Percentiles rank a stretch among this genome's conserved stretches.
Evolutionary conservation across 2,113 vertebrate genomes (phyloP).

Genomic region (Smithornis capensis): DNA sequence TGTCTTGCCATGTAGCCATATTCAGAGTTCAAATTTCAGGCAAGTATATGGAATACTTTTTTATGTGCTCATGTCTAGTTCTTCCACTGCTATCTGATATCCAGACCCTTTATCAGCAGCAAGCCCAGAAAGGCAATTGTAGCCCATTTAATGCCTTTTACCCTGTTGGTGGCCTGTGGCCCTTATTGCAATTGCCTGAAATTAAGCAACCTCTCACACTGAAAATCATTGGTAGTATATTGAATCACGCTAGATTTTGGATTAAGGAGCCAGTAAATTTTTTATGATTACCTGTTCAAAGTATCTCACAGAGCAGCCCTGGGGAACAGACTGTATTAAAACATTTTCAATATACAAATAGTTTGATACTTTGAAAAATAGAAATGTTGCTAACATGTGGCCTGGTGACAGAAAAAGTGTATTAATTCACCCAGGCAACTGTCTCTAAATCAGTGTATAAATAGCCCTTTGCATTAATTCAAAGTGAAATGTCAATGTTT

Average conservation of each 20-base stretch:
- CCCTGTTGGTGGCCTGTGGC: neutral
- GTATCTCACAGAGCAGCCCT: neutral
- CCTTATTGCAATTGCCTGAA: neutral
- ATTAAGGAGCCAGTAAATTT: conserved; percentile 35
- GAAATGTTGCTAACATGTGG: conserved; percentile 35
- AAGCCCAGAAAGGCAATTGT: neutral
- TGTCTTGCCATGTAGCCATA: neutral
- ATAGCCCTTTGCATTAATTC: conserved; percentile 55
- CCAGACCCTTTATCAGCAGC: neutral
- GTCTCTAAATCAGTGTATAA: conserved; percentile 28
- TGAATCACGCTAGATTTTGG: neutral
- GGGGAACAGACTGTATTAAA: conserved; percentile 9
- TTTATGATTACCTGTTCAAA: conserved; percentile 14
- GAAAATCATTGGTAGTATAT: neutral
- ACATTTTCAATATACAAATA: conserved; percentile 63
- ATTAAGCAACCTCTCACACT: neutral
- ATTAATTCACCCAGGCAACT: conserved; percentile 44
- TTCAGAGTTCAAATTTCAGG: neutral
- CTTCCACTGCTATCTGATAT: neutral
- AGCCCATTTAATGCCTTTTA: neutral
- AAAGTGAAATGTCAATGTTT: conserved; percentile 60
- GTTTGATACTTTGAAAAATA: conserved; percentile 59
- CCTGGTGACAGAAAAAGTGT: neutral
- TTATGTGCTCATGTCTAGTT: fast-evolving
- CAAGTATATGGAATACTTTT: neutral